Evolutionary conservation across 2,888 invertebrate genomes (phyloP).

Genomic region (Lasioglossum leucozonium): DNA sequence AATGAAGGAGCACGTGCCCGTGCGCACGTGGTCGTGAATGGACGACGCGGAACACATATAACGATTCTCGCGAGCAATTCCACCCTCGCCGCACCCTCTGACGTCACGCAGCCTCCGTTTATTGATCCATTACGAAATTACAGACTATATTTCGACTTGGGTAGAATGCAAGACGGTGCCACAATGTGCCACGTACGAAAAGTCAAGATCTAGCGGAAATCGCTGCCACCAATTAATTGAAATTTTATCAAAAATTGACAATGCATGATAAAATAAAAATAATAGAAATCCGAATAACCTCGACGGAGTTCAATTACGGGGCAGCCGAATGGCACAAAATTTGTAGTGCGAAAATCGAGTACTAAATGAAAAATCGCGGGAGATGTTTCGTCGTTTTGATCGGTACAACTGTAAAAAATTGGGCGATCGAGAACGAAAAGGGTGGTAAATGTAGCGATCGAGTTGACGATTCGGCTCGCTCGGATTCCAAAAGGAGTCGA

Average conservation of each 20-base stretch:
- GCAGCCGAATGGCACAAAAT: not conserved
- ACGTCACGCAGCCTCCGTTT: constrained; percentile 81
- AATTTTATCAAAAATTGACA: not conserved
- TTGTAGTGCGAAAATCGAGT: not conserved
- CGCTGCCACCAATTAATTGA: not conserved
- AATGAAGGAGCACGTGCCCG: constrained; percentile 67
- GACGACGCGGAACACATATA: constrained; percentile 57
- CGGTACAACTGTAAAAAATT: not conserved
- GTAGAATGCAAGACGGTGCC: constrained; percentile 51
- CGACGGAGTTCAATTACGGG: not conserved
- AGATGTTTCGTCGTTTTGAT: not conserved
- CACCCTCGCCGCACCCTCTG: constrained; percentile 79
- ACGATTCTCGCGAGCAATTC: constrained; percentile 70
- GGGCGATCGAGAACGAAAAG: not conserved
- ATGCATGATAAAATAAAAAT: not conserved
- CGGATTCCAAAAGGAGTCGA: not conserved
- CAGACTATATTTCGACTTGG: constrained; percentile 67
- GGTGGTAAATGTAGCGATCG: not conserved
- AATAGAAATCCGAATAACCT: not conserved
- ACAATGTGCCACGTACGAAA: constrained; percentile 41
- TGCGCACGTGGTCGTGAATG: constrained; percentile 67
- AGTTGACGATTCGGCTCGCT: not conserved
- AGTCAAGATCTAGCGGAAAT: not conserved
- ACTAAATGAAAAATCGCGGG: not conserved
- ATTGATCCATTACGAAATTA: constrained; percentile 81